Evolutionary conservation across 2,113 vertebrate genomes (phyloP), one percentile per base, ranked within the genome.

Genomic region (Elaphurus davidianus): DNA sequence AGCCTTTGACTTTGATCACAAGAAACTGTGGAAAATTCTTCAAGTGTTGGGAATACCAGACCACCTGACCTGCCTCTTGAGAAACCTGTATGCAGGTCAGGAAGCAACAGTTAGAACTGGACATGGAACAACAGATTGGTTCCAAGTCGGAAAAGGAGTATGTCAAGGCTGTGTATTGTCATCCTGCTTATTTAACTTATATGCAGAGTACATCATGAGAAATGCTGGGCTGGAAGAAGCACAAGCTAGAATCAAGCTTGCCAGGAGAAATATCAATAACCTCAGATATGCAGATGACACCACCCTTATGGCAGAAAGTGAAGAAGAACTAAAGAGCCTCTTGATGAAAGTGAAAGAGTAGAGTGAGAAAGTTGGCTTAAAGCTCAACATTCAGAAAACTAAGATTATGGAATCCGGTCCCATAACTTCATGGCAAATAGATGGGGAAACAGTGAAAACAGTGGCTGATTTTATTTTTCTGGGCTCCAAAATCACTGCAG

Each of bases 171-270:
- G 16, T 67, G 3, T 9, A 67, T n/a, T 67, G 62, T 67, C 33
- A n/a, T 8, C 33, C 16, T 67, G 7, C 33, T 67, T 19, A n/a
- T n/a, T 67, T 67, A 67, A 67, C 62, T 67, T 67, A 19, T 64
- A 67, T 67, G 62, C 62, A 67, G 16, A 67, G 16, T n/a, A 17
- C 33, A 67, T 67, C 33, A 67, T 67, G 62, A n/a, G 62, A 67
- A 67, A 67, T 0, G 7, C 7, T 10, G 62, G 62, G 1, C 0
- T 19, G 33, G 16, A 17, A 2, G 16, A 67, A n/a, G 16, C 7
- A 19, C 16, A 67, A n/a, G 33, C 16, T 67, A 8, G 62, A n/a
- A n/a, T n/a, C 62, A 19, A 67, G 62, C 17, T 10, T 67, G 7
- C 16, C 8, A 9, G 62, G 62, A n/a, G 7, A n/a, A 67, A 19